These are phyloP conservation scores for Drosophila heteroneura DNA, from an alignment of 2,888 invertebrate species.

Conservation along the genomic window DNA sequence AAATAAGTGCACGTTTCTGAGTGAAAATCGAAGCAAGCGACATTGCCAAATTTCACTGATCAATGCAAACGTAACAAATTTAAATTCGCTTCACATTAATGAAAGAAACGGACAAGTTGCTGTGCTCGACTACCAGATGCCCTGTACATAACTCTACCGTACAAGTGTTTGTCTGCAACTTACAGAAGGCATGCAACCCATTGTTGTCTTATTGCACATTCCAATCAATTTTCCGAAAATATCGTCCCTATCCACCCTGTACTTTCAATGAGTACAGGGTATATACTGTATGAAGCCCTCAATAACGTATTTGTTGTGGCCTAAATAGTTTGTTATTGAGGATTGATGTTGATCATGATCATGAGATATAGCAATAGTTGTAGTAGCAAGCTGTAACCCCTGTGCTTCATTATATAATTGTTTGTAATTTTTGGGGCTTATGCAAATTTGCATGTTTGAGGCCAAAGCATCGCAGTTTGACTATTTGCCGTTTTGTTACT, in stretches of 20 bases:
- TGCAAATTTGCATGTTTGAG: conserved; percentile 61
- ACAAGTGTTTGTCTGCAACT: not conserved
- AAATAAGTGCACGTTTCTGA: conserved; percentile 47
- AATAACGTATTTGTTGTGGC: conserved; percentile 62
- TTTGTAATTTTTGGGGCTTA: conserved; percentile 58
- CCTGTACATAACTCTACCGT: not conserved
- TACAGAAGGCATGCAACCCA: not conserved
- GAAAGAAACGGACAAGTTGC: not conserved
- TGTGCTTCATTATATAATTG: conserved; percentile 72
- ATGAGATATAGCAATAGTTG: conserved; percentile 5
- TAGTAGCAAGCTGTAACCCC: conserved; percentile 28
- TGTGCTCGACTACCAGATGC: not conserved
- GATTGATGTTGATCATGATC: conserved; percentile 37
- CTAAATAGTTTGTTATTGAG: conserved; percentile 35
- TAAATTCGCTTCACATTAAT: conserved; percentile 57
- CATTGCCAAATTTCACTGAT: conserved; percentile 57
- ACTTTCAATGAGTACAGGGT: not conserved
- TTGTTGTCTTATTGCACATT: not conserved
- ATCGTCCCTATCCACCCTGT: not conserved
- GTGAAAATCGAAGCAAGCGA: conserved; percentile 39
- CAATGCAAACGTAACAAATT: conserved; percentile 41
- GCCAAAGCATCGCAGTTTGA: conserved; percentile 32
- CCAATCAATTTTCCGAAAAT: too few species aligned
- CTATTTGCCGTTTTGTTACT: conserved; percentile 31
- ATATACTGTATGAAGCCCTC: conserved; percentile 26